Evolutionary conservation across 2,113 vertebrate genomes (phyloP).

Genomic region (Falcunculus frontatus): DNA sequence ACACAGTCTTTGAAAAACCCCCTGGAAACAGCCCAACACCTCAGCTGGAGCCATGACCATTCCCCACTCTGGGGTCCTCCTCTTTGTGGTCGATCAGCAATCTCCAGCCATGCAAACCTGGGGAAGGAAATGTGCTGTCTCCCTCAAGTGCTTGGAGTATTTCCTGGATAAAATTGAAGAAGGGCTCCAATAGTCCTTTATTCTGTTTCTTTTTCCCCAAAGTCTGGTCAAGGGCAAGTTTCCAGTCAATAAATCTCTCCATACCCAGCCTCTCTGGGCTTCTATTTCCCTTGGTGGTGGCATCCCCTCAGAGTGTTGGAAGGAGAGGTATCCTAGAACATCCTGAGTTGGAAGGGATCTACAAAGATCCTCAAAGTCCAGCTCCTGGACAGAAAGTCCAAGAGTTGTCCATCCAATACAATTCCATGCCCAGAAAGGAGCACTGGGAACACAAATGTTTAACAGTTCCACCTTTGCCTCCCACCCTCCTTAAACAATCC

Average conservation of each 20-base stretch:
- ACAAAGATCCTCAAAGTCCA: neutral
- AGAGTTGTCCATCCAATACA: accelerated
- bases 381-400: neutral
- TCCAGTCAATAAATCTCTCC: neutral
- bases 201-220: neutral
- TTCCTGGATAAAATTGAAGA: neutral
- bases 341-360: neutral
- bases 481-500: neutral
- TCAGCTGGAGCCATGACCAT: neutral
- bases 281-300: neutral
- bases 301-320: too few relatives aligned
- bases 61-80: neutral
- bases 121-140: neutral
- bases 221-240: neutral
- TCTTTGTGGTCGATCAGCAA: neutral
- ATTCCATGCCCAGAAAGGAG: neutral
- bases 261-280: neutral
- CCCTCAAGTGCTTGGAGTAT: neutral
- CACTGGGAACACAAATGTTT: neutral
- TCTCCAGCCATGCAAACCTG: neutral
- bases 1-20: neutral
- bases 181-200: accelerated
- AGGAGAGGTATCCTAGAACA: neutral
- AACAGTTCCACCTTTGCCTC: neutral
- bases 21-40: neutral